Conservation (phyloP, 2,113 vertebrate species). For the Pseudorasbora parva region DNA sequence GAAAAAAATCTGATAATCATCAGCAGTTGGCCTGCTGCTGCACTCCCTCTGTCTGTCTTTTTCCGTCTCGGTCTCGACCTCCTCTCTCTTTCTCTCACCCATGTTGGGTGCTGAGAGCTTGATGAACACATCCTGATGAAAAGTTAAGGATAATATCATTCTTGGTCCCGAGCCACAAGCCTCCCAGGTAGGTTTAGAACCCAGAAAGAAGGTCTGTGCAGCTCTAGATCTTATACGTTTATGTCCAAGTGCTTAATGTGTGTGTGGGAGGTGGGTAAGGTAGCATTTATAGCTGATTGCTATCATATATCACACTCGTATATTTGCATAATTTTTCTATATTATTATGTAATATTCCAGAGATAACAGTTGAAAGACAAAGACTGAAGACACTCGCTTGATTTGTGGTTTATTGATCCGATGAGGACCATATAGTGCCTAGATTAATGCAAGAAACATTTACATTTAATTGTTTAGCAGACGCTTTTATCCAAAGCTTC, state of each 20-base stretch:
- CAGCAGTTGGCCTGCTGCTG: slow-evolving; percentile 56
- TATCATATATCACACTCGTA: neutral
- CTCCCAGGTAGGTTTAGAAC: slow-evolving; percentile 68
- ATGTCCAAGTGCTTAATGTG: slow-evolving; percentile 48
- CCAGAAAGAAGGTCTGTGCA: slow-evolving; percentile 60
- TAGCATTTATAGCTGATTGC: neutral
- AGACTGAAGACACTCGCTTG: too few species aligned
- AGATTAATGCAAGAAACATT: too few species aligned
- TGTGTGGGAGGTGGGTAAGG: neutral
- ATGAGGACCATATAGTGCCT: too few species aligned
- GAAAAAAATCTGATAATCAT: slow-evolving; percentile 52
- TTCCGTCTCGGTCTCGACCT: slow-evolving; percentile 59
- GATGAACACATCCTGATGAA: slow-evolving; percentile 75
- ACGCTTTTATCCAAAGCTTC: too few species aligned
- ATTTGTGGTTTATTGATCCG: too few species aligned
- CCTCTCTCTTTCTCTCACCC: slow-evolving; percentile 64
- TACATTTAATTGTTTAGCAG: too few species aligned
- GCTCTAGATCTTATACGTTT: slow-evolving; percentile 65
- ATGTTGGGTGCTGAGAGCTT: slow-evolving; percentile 65
- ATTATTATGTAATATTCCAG: neutral
- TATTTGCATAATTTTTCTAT: neutral
- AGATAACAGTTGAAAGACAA: too few species aligned
- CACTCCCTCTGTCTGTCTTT: slow-evolving; percentile 62
- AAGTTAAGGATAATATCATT: slow-evolving; percentile 71
- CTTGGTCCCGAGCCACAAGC: slow-evolving; percentile 69